Percentiles rank a stretch among this genome's conserved stretches.
Evolutionary conservation across 2,797 vertebrate species (phyloP).

Genomic region (Silurus lanzhouensis): DNA sequence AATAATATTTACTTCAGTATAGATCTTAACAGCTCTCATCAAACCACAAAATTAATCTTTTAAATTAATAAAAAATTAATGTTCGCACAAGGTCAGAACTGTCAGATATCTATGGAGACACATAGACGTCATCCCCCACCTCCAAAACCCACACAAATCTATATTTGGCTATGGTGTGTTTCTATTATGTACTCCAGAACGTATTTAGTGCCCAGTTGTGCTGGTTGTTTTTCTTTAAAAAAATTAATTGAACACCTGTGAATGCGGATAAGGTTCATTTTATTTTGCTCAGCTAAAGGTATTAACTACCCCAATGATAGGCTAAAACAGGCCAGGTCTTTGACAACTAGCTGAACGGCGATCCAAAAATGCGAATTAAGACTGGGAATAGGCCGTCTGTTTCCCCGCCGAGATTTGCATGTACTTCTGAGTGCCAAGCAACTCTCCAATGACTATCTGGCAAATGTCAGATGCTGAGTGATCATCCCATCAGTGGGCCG

Average conservation of each 20-base stretch:
- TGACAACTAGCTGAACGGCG: constrained; percentile 23
- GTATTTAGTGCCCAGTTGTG: constrained; percentile 22
- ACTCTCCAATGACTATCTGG: constrained; percentile 43
- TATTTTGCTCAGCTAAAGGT: constrained; percentile 14
- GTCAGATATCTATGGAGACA: background rate
- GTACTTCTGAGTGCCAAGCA: constrained; percentile 42
- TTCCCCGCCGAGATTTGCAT: constrained; percentile 41
- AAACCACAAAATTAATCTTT: too few species aligned
- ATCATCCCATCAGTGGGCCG: constrained; percentile 39
- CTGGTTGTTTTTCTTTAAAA: constrained; percentile 66
- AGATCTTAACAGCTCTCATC: background rate
- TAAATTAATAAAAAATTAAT: background rate
- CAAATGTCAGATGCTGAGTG: constrained; percentile 43
- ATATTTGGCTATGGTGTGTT: background rate
- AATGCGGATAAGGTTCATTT: constrained; percentile 60
- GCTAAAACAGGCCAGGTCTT: constrained; percentile 37
- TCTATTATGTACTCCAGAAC: constrained; percentile 5
- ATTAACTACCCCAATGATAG: constrained; percentile 32
- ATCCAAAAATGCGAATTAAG: constrained; percentile 44
- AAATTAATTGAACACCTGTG: constrained; percentile 75
- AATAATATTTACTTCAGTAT: background rate
- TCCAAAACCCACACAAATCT: background rate
- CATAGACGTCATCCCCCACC: background rate
- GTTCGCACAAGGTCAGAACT: background rate
- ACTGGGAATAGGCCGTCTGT: constrained; percentile 34